A percentile compares a stretch with the other conserved stretches of the same genome.
Conservation (phyloP, 2,888 invertebrate genomes). For the Morpho deidamia region DNA sequence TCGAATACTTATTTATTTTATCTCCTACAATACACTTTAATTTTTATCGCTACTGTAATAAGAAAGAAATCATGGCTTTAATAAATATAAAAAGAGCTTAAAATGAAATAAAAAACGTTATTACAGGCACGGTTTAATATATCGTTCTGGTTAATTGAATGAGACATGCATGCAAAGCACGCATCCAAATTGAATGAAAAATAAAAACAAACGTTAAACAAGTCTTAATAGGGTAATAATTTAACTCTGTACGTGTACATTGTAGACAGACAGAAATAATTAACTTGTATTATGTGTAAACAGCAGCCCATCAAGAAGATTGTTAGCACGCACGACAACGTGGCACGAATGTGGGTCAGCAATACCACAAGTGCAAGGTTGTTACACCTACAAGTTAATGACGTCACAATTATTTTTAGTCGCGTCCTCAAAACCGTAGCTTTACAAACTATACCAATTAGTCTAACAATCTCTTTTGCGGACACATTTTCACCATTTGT, state of each 20-base stretch:
- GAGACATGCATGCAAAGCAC: constrained; percentile 15
- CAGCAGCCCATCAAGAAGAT: constrained; percentile 57
- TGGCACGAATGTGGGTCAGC: constrained; percentile 44
- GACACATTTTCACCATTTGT: constrained; percentile 20
- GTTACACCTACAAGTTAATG: constrained; percentile 31
- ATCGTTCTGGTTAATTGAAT: constrained; percentile 19
- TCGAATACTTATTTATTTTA: constrained; percentile 6
- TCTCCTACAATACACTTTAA: constrained; percentile 5
- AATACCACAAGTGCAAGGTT: constrained; percentile 40
- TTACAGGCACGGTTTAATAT: constrained; percentile 16
- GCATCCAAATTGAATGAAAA: constrained; percentile 17
- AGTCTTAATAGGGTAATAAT: constrained; percentile 51
- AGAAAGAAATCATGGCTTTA: constrained; percentile 11
- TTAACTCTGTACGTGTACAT: constrained; percentile 32
- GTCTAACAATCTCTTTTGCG: constrained; percentile 20
- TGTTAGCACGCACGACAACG: constrained; percentile 55
- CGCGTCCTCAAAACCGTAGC: constrained; percentile 10
- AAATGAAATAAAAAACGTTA: constrained; percentile 20
- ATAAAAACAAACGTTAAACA: constrained; percentile 25
- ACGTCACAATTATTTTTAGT: constrained; percentile 24
- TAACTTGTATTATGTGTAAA: constrained; percentile 59
- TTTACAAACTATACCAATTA: constrained; percentile 20
- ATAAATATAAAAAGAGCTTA: constrained; percentile 13
- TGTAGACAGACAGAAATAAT: constrained; percentile 49
- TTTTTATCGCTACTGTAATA: constrained; percentile 6